phyloP scores from a whole-genome alignment of 2,113 vertebrate genomes.

The Solea solea region DNA sequence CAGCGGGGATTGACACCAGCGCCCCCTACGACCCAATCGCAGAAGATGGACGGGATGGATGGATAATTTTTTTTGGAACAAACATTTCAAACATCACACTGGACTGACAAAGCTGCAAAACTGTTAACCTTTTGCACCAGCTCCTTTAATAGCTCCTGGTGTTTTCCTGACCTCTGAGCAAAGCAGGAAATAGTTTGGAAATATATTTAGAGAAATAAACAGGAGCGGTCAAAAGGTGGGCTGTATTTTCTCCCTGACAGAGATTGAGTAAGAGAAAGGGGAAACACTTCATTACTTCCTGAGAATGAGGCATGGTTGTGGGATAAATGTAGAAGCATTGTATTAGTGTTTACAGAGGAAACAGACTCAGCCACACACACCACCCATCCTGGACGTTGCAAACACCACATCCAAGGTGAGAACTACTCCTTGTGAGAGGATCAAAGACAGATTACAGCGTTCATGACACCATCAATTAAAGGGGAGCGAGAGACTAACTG shows the following conservation, averaged over 20 bases:
- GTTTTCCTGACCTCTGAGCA: background rate
- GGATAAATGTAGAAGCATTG: constrained; percentile 63
- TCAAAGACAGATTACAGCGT: constrained; percentile 41
- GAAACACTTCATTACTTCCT: constrained; percentile 63
- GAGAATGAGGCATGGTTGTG: constrained; percentile 29
- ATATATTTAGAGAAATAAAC: constrained; percentile 4
- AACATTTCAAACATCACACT: too few species aligned
- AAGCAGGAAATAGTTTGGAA: constrained; percentile 6
- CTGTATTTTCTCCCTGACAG: background rate
- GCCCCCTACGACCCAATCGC: too few species aligned
- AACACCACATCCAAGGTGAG: constrained; percentile 60
- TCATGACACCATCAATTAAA: constrained; percentile 49
- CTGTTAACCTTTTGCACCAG: background rate
- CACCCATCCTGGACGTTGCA: constrained; percentile 55
- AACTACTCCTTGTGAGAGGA: constrained; percentile 42
- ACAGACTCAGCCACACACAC: constrained; percentile 31
- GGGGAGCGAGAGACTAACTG: constrained; percentile 31
- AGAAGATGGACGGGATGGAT: too few species aligned
- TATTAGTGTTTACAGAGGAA: constrained; percentile 67
- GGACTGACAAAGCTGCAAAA: background rate
- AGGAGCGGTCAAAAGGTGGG: constrained; percentile 18
- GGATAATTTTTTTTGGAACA: too few species aligned
- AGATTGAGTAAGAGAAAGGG: constrained; percentile 19
- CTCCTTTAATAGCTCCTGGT: background rate
- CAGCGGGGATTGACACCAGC: too few species aligned